phyloP scores from a whole-genome alignment of 1,140 invertebrate species.

The Periplaneta americana region DNA sequence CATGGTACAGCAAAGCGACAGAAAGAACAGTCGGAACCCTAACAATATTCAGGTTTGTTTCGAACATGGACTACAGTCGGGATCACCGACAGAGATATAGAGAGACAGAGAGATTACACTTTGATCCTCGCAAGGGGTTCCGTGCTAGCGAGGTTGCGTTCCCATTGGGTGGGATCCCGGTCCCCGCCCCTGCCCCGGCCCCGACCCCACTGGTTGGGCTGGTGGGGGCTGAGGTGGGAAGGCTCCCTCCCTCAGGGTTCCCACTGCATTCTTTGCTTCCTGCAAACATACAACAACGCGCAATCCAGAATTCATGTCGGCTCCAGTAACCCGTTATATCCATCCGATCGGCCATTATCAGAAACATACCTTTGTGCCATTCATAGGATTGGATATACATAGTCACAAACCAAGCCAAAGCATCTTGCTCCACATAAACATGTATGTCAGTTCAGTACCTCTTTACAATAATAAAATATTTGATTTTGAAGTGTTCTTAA shows the following conservation, averaged over 20 bases:
- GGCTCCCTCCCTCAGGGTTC: conserved; percentile 45
- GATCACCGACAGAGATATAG: not conserved
- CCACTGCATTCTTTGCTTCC: conserved; percentile 37
- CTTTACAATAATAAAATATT: too few relatives aligned
- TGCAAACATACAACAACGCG: conserved; percentile 27
- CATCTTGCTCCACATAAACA: not conserved
- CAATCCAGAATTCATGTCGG: conserved; percentile 6
- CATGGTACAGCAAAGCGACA: conserved; percentile 4
- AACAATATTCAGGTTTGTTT: conserved; percentile 25
- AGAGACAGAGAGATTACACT: conserved; percentile 56
- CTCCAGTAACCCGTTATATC: not conserved
- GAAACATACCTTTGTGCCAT: not conserved
- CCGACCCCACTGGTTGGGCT: conserved; percentile 44
- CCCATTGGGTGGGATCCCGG: conserved; percentile 18
- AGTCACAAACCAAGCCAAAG: too few relatives aligned
- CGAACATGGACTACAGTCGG: conserved; percentile 2
- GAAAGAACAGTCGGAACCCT: conserved; percentile 26
- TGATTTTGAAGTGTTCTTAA: too few relatives aligned
- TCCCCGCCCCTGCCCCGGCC: conserved; percentile 29
- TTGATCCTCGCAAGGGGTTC: conserved; percentile 71
- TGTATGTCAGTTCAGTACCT: too few relatives aligned
- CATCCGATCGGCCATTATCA: not conserved
- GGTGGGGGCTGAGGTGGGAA: conserved; percentile 51
- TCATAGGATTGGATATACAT: not conserved
- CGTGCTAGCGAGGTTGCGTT: conserved; percentile 47